Percentiles rank a stretch among this genome's conserved stretches.
Evolutionary conservation across 2,797 vertebrate genomes (phyloP).

Genomic region (Malacoraja senta): DNA sequence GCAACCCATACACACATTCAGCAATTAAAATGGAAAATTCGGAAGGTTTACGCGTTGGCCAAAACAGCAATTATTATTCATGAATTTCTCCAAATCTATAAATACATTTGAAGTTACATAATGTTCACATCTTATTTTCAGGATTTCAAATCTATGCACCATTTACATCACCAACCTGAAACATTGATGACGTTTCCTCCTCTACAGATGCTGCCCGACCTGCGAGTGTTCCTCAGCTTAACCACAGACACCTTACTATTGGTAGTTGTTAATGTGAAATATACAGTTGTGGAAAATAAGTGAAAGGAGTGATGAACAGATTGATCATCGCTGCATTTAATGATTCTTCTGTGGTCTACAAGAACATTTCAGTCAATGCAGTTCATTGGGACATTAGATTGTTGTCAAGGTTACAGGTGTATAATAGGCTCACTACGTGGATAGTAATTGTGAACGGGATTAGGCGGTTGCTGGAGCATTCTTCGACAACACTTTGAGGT

Average conservation of each 20-base stretch:
- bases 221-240: too few species aligned
- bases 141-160: not conserved
- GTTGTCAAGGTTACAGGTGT: not conserved
- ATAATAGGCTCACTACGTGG: too few species aligned
- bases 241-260: too few species aligned
- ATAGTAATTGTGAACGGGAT: not conserved
- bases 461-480: constrained; percentile 54
- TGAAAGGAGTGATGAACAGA: not conserved
- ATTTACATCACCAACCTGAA: too few species aligned
- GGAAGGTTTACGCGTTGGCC: not conserved
- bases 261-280: not conserved
- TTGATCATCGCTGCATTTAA: constrained; percentile 17
- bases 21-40: not conserved
- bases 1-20: not conserved
- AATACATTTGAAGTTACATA: too few species aligned
- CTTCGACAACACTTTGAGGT: constrained; percentile 79
- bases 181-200: too few species aligned
- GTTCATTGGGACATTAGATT: not conserved
- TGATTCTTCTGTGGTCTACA: not conserved
- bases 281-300: not conserved
- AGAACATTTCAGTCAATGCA: not conserved
- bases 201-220: too few species aligned
- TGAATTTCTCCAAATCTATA: not conserved
- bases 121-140: too few species aligned
- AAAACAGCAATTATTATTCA: not conserved